Percentiles rank a stretch among this genome's conserved stretches.
phyloP scores from a whole-genome alignment of 2,113 vertebrate species.

The Scortum barcoo region DNA sequence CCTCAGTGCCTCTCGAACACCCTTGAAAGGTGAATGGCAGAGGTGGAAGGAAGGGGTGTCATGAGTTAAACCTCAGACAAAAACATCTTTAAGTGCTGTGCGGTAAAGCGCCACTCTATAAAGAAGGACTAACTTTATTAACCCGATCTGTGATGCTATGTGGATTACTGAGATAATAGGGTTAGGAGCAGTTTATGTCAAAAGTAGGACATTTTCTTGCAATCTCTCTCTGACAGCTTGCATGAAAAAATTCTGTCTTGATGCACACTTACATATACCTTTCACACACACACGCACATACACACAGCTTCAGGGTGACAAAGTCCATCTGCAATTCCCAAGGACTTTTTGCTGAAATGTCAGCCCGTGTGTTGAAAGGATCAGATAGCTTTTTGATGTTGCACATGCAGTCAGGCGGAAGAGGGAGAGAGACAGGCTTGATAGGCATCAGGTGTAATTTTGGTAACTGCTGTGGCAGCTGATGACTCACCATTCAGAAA shows the following conservation, averaged over 20 bases:
- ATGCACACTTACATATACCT: not conserved
- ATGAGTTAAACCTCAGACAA: constrained; percentile 41
- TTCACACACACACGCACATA: not conserved
- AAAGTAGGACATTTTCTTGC: constrained; percentile 4
- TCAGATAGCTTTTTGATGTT: constrained; percentile 82
- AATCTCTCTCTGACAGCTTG: constrained; percentile 15
- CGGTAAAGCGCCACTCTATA: constrained; percentile 16
- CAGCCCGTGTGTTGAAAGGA: constrained; percentile 76
- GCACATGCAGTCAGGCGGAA: constrained; percentile 72
- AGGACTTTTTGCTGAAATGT: constrained; percentile 77
- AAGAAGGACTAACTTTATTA: constrained; percentile 46
- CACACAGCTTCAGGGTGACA: constrained; percentile 31
- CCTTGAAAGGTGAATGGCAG: constrained; percentile 72
- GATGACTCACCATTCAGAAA: constrained; percentile 72
- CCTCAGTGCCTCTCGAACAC: constrained; percentile 20
- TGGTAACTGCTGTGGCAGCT: constrained; percentile 75
- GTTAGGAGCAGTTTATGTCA: not conserved
- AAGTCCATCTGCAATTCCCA: constrained; percentile 62
- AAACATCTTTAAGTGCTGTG: constrained; percentile 29
- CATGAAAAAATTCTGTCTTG: not conserved
- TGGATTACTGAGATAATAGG: not conserved
- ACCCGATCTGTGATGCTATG: constrained; percentile 37
- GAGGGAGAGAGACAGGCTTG: constrained; percentile 71
- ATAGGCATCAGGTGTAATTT: constrained; percentile 85
- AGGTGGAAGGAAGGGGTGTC: not conserved